These are phyloP conservation scores for Falco rusticolus DNA, from an alignment of 2,797 vertebrate genomes.

Conservation along the genomic window DNA sequence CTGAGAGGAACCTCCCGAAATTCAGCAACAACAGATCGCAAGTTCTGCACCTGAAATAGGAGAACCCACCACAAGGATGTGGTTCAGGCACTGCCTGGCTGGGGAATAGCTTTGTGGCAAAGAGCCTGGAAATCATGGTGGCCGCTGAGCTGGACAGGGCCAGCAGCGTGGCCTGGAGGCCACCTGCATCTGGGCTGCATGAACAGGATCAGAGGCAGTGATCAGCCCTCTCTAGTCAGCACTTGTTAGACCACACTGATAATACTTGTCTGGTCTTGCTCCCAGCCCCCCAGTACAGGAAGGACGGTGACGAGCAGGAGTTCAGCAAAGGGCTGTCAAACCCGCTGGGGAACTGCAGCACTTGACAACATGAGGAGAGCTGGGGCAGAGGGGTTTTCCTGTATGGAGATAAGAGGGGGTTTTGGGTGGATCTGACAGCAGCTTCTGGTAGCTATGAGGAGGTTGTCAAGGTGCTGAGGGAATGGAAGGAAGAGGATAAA, in stretches of 20 bases:
- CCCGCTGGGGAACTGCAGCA: rapidly evolving
- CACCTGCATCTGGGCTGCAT: rapidly evolving
- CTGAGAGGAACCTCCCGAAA: background rate
- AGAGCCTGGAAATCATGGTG: background rate
- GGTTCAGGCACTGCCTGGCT: background rate
- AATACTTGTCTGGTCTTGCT: background rate
- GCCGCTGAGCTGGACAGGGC: background rate
- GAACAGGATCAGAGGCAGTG: background rate
- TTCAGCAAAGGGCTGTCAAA: background rate
- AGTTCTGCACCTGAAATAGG: background rate
- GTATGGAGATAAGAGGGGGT: background rate
- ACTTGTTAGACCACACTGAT: background rate
- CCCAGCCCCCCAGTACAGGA: background rate
- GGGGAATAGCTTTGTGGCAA: background rate
- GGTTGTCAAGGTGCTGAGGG: background rate
- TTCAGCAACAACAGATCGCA: background rate
- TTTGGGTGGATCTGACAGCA: background rate
- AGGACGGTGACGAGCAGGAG: background rate
- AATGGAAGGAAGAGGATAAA: background rate
- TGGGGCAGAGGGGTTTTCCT: background rate
- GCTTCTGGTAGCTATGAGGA: background rate
- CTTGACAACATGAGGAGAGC: rapidly evolving
- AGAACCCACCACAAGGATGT: background rate
- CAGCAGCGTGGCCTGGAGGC: background rate
- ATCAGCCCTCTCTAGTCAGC: background rate